Evolutionary conservation across 2,797 vertebrate genomes (phyloP).

Genomic region (Pangasius sanitwongsei): DNA sequence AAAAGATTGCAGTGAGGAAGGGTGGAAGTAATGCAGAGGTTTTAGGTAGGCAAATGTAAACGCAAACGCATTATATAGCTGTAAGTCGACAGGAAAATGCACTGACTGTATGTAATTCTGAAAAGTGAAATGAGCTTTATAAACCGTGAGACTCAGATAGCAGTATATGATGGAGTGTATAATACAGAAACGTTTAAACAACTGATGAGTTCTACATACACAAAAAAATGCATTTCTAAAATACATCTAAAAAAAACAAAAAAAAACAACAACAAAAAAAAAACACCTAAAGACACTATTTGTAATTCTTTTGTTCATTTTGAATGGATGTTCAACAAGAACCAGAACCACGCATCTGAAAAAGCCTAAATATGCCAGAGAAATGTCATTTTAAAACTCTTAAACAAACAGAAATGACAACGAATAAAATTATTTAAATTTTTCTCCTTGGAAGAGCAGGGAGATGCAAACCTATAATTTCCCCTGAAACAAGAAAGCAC

Average conservation of each 20-base stretch:
- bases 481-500: constrained; percentile 69
- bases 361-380: constrained; percentile 22
- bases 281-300: background rate
- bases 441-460: constrained; percentile 62
- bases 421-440: constrained; percentile 67
- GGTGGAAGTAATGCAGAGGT: constrained; percentile 50
- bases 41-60: constrained; percentile 51
- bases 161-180: background rate
- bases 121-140: background rate
- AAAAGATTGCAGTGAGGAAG: constrained; percentile 66
- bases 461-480: constrained; percentile 70
- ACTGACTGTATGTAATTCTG: background rate
- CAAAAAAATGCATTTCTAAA: background rate
- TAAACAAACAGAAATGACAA: constrained; percentile 66
- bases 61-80: constrained; percentile 51
- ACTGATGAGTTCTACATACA: background rate
- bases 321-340: background rate
- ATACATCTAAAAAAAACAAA: background rate
- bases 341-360: constrained; percentile 1
- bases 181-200: background rate
- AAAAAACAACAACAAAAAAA: too few relatives aligned
- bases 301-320: background rate
- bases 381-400: constrained; percentile 63
- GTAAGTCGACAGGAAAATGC: constrained; percentile 15
- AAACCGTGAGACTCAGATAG: background rate